These are phyloP conservation scores for Sarcophaga rosellei DNA, from an alignment of 2,888 invertebrate species.

Conservation along the genomic window DNA sequence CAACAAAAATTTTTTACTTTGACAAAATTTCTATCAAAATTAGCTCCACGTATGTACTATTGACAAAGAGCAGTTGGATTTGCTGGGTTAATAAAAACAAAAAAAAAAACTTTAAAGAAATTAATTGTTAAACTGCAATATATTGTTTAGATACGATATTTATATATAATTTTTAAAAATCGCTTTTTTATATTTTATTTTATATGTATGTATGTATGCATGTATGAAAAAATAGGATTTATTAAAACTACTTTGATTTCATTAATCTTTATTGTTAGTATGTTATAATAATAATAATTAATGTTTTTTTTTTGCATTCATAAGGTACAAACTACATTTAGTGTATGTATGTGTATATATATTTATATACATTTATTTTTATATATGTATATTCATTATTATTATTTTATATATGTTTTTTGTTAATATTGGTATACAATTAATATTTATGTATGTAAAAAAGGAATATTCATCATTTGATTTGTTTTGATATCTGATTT, in stretches of 20 bases:
- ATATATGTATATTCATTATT: conserved; percentile 10
- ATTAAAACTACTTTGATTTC: conserved; percentile 60
- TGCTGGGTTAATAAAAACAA: no score
- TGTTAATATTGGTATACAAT: background rate
- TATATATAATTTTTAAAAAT: background rate
- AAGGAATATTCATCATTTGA: conserved; percentile 40
- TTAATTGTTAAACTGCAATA: no score
- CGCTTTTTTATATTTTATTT: background rate
- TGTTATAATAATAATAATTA: background rate
- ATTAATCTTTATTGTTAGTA: conserved; percentile 10
- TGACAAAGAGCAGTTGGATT: no score
- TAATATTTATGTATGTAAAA: conserved; percentile 21
- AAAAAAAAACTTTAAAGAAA: background rate
- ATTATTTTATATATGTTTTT: background rate
- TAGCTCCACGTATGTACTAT: no score
- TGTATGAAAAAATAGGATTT: conserved; percentile 62
- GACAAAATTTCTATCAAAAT: no score
- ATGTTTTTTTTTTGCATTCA: conserved; percentile 22
- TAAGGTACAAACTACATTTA: conserved; percentile 66
- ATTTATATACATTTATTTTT: conserved; percentile 20
- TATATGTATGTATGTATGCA: background rate
- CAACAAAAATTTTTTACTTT: no score
- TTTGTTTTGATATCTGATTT: background rate
- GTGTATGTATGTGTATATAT: conserved; percentile 52
- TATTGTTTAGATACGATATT: background rate